Evolutionary conservation across 2,888 invertebrate genomes (phyloP), one percentile per base, ranked within the genome.

Genomic region (Pasiphila rectangulata): DNA sequence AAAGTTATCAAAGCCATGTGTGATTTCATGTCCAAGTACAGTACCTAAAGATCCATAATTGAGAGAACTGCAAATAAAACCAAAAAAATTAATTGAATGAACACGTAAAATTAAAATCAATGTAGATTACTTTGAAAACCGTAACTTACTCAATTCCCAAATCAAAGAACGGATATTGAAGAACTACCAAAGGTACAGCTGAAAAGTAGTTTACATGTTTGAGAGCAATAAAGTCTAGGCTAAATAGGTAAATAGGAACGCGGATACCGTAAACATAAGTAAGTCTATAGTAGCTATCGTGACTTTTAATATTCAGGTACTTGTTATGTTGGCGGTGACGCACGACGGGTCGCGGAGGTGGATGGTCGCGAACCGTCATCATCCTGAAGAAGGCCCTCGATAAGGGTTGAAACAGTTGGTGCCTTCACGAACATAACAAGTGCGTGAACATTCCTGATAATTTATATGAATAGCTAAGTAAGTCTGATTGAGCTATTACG

Each of bases 111-210:
- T 1, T 3, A 7, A 13, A 13, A 13, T 13, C 25, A n/a, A 3
- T 13, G 7, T 27, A 1, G 10, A 12, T 5, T 27, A 13, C 2
- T 27, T 7, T 6, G 7, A 13, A 13, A 27, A 27, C 6, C 7
- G 1, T 27, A 27, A 45, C 94, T 93, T 90, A 95, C 95, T 95
- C 94, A 51, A 95, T 85, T 61, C 96, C 96, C 74, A 95, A 90
- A 77, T 94, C 92, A 77, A 95, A 96, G 82, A 96, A 94, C 12
- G 96, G 96, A 79, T 93, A 93, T 75, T 95, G 95, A 57, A 96
- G 86, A 76, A 96, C 95, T 58, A 94, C 96, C 72, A 94, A 91
- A 34, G 96, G 96, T 53, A 96, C 91, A 66, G 95, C 96, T 96
- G 90, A 75, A 67, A 56, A 61, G 72, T 70, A 54, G n/a, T n/a